These are phyloP conservation scores for Leptarthrus brevirostris DNA, from an alignment of 2,888 invertebrate species.

Conservation along the genomic window DNA sequence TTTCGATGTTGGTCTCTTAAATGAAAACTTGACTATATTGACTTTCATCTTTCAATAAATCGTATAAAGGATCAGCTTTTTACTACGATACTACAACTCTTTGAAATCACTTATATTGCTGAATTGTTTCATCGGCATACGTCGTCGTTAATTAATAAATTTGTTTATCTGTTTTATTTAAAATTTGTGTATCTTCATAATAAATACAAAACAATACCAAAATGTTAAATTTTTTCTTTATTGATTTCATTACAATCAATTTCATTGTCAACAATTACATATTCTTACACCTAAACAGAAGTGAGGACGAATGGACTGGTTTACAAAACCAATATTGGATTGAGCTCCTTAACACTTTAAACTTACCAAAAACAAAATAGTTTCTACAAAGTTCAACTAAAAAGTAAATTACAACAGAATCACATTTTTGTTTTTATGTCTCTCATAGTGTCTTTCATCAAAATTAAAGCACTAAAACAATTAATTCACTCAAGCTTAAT, in stretches of 20 bases:
- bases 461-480: too few relatives aligned
- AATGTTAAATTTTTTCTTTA: conserved; percentile 29
- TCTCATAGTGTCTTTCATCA: not conserved
- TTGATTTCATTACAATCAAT: conserved; percentile 39
- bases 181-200: too few relatives aligned
- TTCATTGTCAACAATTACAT: conserved; percentile 47
- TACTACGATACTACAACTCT: too few relatives aligned
- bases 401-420: conserved; percentile 1
- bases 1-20: too few relatives aligned
- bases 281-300: conserved; percentile 40
- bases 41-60: too few relatives aligned
- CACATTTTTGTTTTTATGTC: conserved; percentile 11
- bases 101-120: too few relatives aligned
- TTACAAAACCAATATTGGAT: conserved; percentile 36
- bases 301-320: conserved; percentile 37
- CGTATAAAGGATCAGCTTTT: too few relatives aligned
- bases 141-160: too few relatives aligned
- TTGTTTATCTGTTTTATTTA: too few relatives aligned
- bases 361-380: conserved; percentile 8
- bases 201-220: not conserved
- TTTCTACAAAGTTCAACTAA: conserved; percentile 25
- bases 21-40: too few relatives aligned
- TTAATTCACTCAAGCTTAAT: too few relatives aligned
- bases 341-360: not conserved
- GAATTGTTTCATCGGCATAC: too few relatives aligned